Conservation (phyloP, 2,888 invertebrate species). For the Parnassius glacialis region DNA sequence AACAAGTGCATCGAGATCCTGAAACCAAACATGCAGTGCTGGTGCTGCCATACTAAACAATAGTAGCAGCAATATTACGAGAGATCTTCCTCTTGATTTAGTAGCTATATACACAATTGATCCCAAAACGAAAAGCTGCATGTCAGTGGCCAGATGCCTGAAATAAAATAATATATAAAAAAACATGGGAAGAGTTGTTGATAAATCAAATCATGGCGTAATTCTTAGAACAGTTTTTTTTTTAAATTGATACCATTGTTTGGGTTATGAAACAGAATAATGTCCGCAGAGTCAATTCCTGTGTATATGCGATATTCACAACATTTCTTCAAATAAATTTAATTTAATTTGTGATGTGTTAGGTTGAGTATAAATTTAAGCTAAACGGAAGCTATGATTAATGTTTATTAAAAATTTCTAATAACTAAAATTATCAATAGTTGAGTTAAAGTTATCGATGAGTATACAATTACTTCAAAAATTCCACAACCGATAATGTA, state of each 20-base stretch:
- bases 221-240: not conserved
- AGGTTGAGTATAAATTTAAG: not conserved
- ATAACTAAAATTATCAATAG: too few species aligned
- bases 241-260: not conserved
- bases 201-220: too few species aligned
- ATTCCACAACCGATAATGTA: too few species aligned
- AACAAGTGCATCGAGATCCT: slow-evolving; percentile 19
- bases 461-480: too few species aligned
- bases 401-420: too few species aligned
- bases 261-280: not conserved
- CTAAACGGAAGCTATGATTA: not conserved
- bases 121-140: slow-evolving; percentile 42
- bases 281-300: too few species aligned
- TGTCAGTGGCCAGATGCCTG: slow-evolving; percentile 51
- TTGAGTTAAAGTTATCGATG: too few species aligned
- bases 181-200: not conserved
- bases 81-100: not conserved
- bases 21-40: slow-evolving; percentile 22
- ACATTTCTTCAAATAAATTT: not conserved
- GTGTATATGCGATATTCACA: not conserved
- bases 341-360: not conserved
- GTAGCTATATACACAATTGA: slow-evolving; percentile 29
- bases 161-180: not conserved
- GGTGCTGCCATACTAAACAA: slow-evolving; percentile 7
- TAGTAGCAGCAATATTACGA: slow-evolving; percentile 5